These are phyloP conservation scores for Neoascia interrupta DNA, from an alignment of 2,888 invertebrate genomes.

Conservation along the genomic window DNA sequence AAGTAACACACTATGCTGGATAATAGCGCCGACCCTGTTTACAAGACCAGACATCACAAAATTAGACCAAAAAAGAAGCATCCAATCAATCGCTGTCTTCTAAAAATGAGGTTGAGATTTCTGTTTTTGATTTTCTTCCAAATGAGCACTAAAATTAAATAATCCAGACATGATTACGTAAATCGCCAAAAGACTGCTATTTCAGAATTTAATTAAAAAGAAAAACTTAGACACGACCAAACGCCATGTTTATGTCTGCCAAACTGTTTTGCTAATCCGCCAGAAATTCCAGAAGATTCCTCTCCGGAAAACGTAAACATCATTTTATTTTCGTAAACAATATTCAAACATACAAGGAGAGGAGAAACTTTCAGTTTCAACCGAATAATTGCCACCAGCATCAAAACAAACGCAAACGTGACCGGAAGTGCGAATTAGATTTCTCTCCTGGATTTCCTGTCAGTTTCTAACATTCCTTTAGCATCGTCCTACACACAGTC, in stretches of 20 bases:
- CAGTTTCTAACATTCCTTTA: no score
- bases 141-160: constrained; percentile 41
- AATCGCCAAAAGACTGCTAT: constrained; percentile 26
- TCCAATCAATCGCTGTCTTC: no score
- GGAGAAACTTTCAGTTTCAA: constrained; percentile 52
- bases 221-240: constrained; percentile 25
- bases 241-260: constrained; percentile 60
- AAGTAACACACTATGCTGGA: no score
- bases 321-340: constrained; percentile 26
- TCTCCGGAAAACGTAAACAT: constrained; percentile 52
- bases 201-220: neutral
- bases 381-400: constrained; percentile 12
- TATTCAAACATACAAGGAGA: neutral
- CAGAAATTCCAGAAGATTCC: constrained; percentile 27
- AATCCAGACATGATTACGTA: constrained; percentile 58
- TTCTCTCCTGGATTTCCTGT: constrained; percentile 23
- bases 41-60: no score
- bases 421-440: constrained; percentile 56
- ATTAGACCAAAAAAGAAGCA: no score
- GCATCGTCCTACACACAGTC: no score
- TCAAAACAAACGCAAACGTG: constrained; percentile 17
- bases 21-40: no score
- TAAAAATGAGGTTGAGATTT: no score
- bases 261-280: constrained; percentile 17
- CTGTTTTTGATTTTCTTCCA: no score